Conservation (phyloP, 2,113 vertebrate genomes). For the Grammomys dolichurus region DNA sequence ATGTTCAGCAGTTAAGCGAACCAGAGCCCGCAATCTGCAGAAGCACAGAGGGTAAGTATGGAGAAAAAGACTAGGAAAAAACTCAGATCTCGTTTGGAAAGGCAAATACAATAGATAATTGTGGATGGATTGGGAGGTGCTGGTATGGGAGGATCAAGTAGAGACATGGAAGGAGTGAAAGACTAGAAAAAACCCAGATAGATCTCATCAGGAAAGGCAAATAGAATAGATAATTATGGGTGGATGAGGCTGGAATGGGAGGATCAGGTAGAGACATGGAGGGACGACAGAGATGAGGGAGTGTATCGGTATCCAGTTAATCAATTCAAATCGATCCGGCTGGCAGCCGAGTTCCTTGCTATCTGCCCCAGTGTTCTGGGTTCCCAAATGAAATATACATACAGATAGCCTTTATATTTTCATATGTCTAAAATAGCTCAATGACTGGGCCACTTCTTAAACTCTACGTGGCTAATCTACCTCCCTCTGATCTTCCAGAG, state of each 20-base stretch:
- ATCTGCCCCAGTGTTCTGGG: too few species aligned
- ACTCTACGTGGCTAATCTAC: too few species aligned
- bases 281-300: neutral
- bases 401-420: too few species aligned
- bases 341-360: too few species aligned
- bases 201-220: neutral
- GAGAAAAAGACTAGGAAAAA: neutral
- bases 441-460: too few species aligned
- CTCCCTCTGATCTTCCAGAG: too few species aligned
- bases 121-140: too few species aligned
- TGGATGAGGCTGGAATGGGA: neutral
- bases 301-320: too few species aligned
- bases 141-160: neutral
- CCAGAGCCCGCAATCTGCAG: slow-evolving; percentile 79
- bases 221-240: neutral
- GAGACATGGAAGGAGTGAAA: neutral
- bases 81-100: neutral
- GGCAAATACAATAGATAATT: neutral
- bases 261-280: too few species aligned
- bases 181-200: neutral
- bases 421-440: too few species aligned
- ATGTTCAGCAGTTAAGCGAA: slow-evolving; percentile 88
- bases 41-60: neutral
- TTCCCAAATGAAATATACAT: too few species aligned
- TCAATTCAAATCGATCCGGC: too few species aligned